Evolutionary conservation across 2,888 invertebrate species (phyloP), one percentile per base, ranked within the genome.

Genomic region (Hypena proboscidalis): DNA sequence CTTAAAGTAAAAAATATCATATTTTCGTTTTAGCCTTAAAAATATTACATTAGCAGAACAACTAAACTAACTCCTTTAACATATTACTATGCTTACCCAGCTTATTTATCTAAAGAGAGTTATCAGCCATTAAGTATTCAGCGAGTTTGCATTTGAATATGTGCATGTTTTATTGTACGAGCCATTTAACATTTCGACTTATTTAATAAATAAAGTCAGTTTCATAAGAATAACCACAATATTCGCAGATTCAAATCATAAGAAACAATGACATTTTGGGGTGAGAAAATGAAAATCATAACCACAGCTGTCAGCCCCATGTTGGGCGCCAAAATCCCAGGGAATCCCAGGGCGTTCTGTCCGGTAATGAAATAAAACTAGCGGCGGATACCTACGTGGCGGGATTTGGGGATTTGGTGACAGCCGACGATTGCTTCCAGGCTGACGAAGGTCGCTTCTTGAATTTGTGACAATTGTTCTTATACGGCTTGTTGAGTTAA

Each of bases 331-430:
- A 67, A 70, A 74, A 69, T 63, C 54, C 58, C 35, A 44, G 49
- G 51, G 60, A 55, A 53, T 67, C 67, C 67, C 66, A 34, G 33
- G 63, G 49, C 64, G 56, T 64, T 52, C 52, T 39, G 38, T 47
- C 36, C 52, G 53, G 72, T 76, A 78, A 79, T 79, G 77, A 78
- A 79, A 79, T 78, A 75, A 75, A 77, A 79, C 71, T 71, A 70
- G 67, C 63, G 57, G 61, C 41, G 39, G 46, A 41, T 55, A 49
- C 57, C 51, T 65, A 76, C 73, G 77, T 70, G 73, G 58, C 44
- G 66, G 74, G 74, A 58, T 62, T 66, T 60, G 34, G 50, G 67
- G 74, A 65, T 53, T 58, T 49, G 55, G 49, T 70, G 75, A 72
- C 74, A 73, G 66, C 36, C 64, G 56, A 67, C 68, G 71, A 76